Conservation (phyloP, 2,113 vertebrate species). For the Craseonycteris thonglongyai region DNA sequence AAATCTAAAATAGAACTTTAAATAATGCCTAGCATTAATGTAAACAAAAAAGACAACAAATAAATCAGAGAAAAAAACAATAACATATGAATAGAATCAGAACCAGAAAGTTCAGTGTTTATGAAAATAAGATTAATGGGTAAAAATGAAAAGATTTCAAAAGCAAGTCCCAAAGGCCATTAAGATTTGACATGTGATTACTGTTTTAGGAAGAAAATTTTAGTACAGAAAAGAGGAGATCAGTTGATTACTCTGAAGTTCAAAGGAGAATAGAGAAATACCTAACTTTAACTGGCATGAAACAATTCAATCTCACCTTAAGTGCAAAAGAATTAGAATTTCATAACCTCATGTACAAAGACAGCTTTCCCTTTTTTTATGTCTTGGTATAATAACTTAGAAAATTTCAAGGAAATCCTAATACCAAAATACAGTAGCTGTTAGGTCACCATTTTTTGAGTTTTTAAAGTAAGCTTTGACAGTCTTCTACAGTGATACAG, state of each 20-base stretch:
- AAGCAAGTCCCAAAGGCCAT: neutral
- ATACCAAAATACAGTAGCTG: neutral
- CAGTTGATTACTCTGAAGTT: neutral
- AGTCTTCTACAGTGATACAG: neutral
- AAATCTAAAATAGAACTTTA: neutral
- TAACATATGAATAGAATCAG: neutral
- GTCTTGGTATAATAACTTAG: neutral
- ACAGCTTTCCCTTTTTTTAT: neutral
- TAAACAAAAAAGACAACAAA: conserved; percentile 25
- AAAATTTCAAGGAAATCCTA: neutral
- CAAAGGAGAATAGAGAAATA: neutral
- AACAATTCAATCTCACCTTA: neutral
- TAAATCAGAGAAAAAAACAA: neutral
- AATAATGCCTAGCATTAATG: neutral
- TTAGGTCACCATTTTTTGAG: neutral
- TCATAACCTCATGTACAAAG: neutral
- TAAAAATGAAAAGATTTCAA: conserved; percentile 19
- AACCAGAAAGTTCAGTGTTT: neutral
- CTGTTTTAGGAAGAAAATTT: neutral
- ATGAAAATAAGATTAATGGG: neutral
- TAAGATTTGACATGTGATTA: neutral
- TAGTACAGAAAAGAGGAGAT: neutral
- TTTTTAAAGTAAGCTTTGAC: neutral
- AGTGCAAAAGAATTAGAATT: neutral
- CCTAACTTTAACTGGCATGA: neutral